These are phyloP conservation scores for Sandelia bainsii DNA, from an alignment of 2,797 vertebrate genomes.

Conservation along the genomic window DNA sequence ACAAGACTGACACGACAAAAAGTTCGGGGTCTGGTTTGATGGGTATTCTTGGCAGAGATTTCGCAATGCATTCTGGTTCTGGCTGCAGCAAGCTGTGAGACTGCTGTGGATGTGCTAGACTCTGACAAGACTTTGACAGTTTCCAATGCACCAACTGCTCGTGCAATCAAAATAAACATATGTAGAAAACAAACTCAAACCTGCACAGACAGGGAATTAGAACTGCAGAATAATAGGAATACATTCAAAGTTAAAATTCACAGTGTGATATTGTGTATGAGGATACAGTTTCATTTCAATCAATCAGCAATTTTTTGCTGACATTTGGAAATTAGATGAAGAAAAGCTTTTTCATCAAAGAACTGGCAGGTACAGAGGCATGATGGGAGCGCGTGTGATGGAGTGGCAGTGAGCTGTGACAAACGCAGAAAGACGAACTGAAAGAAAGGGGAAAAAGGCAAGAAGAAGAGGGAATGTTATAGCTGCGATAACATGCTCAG, in stretches of 20 bases:
- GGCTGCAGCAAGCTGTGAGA: slow-evolving; percentile 23
- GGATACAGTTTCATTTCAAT: background rate
- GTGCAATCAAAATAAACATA: slow-evolving; percentile 33
- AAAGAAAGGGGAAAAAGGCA: slow-evolving; percentile 50
- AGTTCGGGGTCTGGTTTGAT: slow-evolving; percentile 27
- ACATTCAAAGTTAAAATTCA: slow-evolving; percentile 23
- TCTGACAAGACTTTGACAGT: slow-evolving; percentile 35
- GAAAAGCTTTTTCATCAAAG: slow-evolving; percentile 23
- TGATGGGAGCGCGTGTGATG: slow-evolving; percentile 68
- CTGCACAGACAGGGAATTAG: slow-evolving; percentile 16
- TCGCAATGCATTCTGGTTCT: slow-evolving; percentile 11
- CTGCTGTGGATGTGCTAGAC: slow-evolving; percentile 14
- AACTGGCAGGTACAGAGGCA: slow-evolving; percentile 16
- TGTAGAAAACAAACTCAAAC: slow-evolving; percentile 29
- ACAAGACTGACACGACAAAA: slow-evolving; percentile 15
- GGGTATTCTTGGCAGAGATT: slow-evolving; percentile 20
- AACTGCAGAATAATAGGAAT: slow-evolving; percentile 9
- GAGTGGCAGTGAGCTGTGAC: slow-evolving; percentile 66
- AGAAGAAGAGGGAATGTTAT: slow-evolving; percentile 59
- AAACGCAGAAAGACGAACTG: slow-evolving; percentile 53
- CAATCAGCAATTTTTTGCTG: background rate
- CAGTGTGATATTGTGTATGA: background rate
- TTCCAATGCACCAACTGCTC: slow-evolving; percentile 1
- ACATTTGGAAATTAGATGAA: slow-evolving; percentile 16
- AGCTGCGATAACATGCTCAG: slow-evolving; percentile 54